Evolutionary conservation across 2,888 invertebrate genomes (phyloP), one percentile per base, ranked within the genome.

Genomic region (Cerceris rybyensis): DNA sequence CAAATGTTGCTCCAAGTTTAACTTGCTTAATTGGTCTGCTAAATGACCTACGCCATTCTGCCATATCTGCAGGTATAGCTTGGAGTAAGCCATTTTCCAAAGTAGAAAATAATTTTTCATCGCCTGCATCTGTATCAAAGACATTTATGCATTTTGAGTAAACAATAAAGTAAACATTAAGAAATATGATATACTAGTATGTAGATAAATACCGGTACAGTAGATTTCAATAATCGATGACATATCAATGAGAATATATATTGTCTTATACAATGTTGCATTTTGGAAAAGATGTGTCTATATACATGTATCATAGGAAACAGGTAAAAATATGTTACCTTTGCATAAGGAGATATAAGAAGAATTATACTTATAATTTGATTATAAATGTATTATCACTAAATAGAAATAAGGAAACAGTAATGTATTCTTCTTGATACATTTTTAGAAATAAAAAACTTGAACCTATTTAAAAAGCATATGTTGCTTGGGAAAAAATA

Each of bases 1-100:
- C 94, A 92, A 98, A 97, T 73, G 95, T 95, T 8, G 96, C 97
- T 87, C 96, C 96, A 70, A 98, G 94, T 88, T 96, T 96, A 52
- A 98, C 97, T 88, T 96, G 95, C 90, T 97, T 96, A 7, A 97
- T 95, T 11, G 97, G 96, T 73, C 98, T 94, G 42, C 98, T 98
- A 89, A 97, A 96, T 0, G 98, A 97, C 80, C 98, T 95, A 84
- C 96, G 95, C 98, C 98, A 98, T 93, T 98, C 98, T 86, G 96
- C 96, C 0, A 96, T 94, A 90, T 98, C 98, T 88, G 96, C 95
- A 0, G 98, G 97, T 81, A 98, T 95, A 6, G 96, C 96, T 86
- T 96, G 95, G 11, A 95, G 93, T 67, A 98, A 93, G 82, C 95
- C 95, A 66, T 96, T 94, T 92, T 97, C 96, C 88, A 98, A 93